Conservation (phyloP, 2,113 vertebrate genomes). For the Hyperoodon ampullatus region DNA sequence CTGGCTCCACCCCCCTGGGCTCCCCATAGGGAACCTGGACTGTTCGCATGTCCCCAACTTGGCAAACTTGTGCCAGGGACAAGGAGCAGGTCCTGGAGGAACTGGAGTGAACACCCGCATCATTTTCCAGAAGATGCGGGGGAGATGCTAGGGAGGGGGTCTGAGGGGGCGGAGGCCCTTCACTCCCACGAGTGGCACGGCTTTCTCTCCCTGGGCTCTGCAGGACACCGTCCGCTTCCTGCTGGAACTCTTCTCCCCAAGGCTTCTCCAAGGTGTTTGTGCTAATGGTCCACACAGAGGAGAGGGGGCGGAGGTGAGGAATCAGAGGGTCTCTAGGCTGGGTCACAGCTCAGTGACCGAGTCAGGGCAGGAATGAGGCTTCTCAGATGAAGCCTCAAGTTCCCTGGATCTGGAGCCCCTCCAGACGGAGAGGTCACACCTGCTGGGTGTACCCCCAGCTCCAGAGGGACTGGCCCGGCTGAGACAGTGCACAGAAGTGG, state of each 20-base stretch:
- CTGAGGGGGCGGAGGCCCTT: background rate
- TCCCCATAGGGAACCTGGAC: constrained; percentile 44
- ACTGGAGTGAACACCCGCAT: background rate
- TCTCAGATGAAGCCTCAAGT: background rate
- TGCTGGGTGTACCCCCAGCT: background rate
- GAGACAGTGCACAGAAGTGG: background rate
- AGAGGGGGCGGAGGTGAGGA: background rate
- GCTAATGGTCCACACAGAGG: background rate
- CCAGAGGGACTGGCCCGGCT: background rate
- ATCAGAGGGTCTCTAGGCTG: background rate
- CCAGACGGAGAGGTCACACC: background rate
- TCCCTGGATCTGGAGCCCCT: background rate
- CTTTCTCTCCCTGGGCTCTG: background rate
- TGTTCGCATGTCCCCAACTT: constrained; percentile 17
- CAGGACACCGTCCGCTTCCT: background rate
- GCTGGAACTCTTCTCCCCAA: background rate
- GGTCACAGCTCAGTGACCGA: constrained; percentile 32
- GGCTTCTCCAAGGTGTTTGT: background rate
- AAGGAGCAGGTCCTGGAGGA: background rate
- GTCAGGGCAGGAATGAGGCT: constrained; percentile 51
- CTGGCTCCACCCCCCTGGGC: background rate
- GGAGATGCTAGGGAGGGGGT: too few species aligned
- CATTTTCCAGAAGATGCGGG: background rate
- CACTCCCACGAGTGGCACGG: background rate
- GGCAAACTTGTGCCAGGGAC: background rate